A percentile compares a stretch with the other conserved stretches of the same genome.
Conservation (phyloP, 1,140 invertebrate genomes). For the Campodea augens region DNA sequence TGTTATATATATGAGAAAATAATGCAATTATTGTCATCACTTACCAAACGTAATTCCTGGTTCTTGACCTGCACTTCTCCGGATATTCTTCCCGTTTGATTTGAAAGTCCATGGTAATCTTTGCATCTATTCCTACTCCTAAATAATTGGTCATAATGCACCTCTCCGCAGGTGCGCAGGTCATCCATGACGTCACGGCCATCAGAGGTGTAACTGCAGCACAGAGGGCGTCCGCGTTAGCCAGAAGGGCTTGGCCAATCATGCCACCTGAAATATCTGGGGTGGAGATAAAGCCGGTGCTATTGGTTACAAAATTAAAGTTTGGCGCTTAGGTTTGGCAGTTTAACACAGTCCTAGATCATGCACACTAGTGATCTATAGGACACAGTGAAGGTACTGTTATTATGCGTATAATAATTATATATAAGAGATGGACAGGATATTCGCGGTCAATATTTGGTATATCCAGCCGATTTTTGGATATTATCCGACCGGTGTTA, state of each 20-base stretch:
- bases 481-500: too few relatives aligned
- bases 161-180: conserved; percentile 76
- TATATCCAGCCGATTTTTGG: too few relatives aligned
- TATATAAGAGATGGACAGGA: too few relatives aligned
- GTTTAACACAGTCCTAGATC: too few relatives aligned
- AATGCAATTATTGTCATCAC: neutral
- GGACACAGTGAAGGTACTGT: too few relatives aligned
- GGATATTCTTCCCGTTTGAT: conserved; percentile 95
- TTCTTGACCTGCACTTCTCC: conserved; percentile 83
- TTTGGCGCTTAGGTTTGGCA: too few relatives aligned
- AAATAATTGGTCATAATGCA: conserved; percentile 99
- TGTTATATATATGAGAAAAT: neutral
- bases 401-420: too few relatives aligned
- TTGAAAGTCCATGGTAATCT: conserved; percentile 94
- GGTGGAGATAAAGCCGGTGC: too few relatives aligned
- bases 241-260: conserved; percentile 75
- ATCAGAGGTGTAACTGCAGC: conserved; percentile 82
- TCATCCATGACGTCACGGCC: conserved; percentile 60
- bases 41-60: conserved; percentile 96
- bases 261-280: conserved; percentile 51
- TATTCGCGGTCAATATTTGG: too few relatives aligned
- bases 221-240: conserved; percentile 90
- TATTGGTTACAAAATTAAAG: too few relatives aligned
- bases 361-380: too few relatives aligned
- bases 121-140: conserved; percentile 96